Percentiles rank a stretch among this genome's conserved stretches.
phyloP scores from a whole-genome alignment of 1,140 invertebrate genomes.

The Hermetia illucens region DNA sequence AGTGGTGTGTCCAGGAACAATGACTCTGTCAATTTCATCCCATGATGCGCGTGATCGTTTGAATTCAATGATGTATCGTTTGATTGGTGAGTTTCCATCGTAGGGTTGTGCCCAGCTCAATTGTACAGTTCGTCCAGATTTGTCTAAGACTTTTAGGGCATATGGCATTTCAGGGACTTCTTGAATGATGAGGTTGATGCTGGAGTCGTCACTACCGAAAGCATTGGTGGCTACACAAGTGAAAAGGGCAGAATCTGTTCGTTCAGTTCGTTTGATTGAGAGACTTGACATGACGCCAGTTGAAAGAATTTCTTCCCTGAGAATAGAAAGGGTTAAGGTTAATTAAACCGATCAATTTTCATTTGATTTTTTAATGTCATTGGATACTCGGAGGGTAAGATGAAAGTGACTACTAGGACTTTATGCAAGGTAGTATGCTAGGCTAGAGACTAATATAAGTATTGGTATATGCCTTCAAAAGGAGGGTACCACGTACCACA shows the following conservation, averaged over 20 bases:
- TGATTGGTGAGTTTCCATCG: constrained; percentile 89
- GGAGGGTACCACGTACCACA: too few relatives aligned
- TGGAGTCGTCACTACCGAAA: constrained; percentile 89
- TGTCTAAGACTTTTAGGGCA: constrained; percentile 79
- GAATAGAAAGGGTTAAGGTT: too few relatives aligned
- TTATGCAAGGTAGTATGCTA: too few relatives aligned
- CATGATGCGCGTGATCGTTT: constrained; percentile 77
- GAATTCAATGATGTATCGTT: constrained; percentile 83
- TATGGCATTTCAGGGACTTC: constrained; percentile 89
- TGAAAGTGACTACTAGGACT: too few relatives aligned
- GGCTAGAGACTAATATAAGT: too few relatives aligned
- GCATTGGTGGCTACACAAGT: constrained; percentile 90
- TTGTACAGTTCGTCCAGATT: constrained; percentile 78
- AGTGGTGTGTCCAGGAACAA: constrained; percentile 72
- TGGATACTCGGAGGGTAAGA: too few relatives aligned
- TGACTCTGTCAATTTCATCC: constrained; percentile 73
- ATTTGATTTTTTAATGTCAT: too few relatives aligned
- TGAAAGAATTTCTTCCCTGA: constrained; percentile 62
- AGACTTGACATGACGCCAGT: constrained; percentile 78
- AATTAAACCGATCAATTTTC: too few relatives aligned
- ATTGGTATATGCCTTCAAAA: too few relatives aligned
- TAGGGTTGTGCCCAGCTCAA: constrained; percentile 88
- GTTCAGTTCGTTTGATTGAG: constrained; percentile 76
- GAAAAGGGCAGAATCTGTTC: constrained; percentile 83
- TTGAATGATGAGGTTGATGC: constrained; percentile 91